Base-by-base conservation (phyloP, 2,888 invertebrate species). In the Pantelozetes paolii region DNA sequence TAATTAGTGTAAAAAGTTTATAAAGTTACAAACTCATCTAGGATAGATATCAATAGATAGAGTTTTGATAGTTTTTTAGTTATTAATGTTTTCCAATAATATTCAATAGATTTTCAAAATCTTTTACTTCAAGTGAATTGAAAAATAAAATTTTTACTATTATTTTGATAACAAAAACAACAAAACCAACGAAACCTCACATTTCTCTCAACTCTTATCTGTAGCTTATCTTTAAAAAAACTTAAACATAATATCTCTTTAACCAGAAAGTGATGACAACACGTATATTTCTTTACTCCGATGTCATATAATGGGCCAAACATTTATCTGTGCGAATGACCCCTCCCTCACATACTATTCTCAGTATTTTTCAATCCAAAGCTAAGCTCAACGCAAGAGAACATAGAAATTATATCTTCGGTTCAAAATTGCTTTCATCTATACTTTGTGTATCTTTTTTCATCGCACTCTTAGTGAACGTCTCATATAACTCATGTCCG, bases 321-420 rank as follows among this genome's bases (percentile, higher is more conserved):
- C 59, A 59, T 59, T 59, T 28, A 59, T 59, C 59, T 59, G 15
- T 28, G 2, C 30, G 30, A 59, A 20, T 30, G 59, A 59, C 59
- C 20, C 59, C 59, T 59, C 59, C 59, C 59, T 59, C 1, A 59
- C 59, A 59, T 59, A 59, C 54, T 6, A 13, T 54, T 54, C 54
- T 18, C 20, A 23, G 6, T 36, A 36, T 36, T 5, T 36, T n/a
- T n/a, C n/a, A 50, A 54, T 26, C 54, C 20, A 2, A 23, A 8
- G 13, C 3, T 54, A 54, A 54, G 54, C 54, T 45, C 45, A 8
- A 54, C 54, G 13, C 6, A 26, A 9, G 18, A 50, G 20, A 50
- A 54, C 23, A 13, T 20, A 23, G 13, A 23, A 26, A 54, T 20
- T 54, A 26, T 54, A 5, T 54, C 6, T 23, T 13, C 5, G 6